These are phyloP conservation scores for Drosophila prostipennis DNA, from an alignment of 2,888 invertebrate species.

Conservation along the genomic window DNA sequence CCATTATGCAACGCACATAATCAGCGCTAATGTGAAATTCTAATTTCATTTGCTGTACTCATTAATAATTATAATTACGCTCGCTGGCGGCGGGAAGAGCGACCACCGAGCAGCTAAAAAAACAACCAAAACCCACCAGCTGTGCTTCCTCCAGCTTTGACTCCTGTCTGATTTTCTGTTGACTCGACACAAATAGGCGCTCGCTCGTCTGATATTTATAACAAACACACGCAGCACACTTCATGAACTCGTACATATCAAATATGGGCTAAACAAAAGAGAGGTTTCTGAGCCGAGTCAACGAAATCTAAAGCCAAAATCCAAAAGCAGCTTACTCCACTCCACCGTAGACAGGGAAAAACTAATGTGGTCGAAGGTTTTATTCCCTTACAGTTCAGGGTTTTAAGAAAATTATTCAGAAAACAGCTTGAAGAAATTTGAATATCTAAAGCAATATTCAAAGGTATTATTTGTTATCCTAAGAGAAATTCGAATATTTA, in stretches of 20 bases:
- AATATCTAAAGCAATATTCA: too few species aligned
- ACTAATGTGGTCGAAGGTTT: not conserved
- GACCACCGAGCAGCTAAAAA: conserved; percentile 1
- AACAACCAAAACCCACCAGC: conserved; percentile 8
- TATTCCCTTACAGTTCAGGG: conserved; percentile 5
- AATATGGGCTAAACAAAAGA: conserved; percentile 58
- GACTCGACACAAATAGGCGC: conserved; percentile 49
- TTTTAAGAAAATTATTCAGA: too few species aligned
- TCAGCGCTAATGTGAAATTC: conserved; percentile 59
- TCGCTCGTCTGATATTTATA: conserved; percentile 63
- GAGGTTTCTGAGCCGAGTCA: conserved; percentile 63
- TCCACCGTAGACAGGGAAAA: not conserved
- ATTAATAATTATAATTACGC: conserved; percentile 66
- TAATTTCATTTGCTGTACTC: conserved; percentile 56
- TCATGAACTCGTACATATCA: conserved; percentile 27
- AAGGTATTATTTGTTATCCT: too few species aligned
- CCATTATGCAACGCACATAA: conserved; percentile 64
- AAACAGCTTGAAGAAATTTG: too few species aligned
- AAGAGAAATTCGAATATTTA: too few species aligned
- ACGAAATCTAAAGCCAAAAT: conserved; percentile 68
- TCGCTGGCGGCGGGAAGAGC: not conserved
- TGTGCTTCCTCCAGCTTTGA: conserved; percentile 7
- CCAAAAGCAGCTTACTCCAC: conserved; percentile 69
- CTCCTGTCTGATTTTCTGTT: conserved; percentile 48
- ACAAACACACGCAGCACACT: conserved; percentile 37